phyloP scores from a whole-genome alignment of 2,888 invertebrate species.

The Tetragonula carbonaria region DNA sequence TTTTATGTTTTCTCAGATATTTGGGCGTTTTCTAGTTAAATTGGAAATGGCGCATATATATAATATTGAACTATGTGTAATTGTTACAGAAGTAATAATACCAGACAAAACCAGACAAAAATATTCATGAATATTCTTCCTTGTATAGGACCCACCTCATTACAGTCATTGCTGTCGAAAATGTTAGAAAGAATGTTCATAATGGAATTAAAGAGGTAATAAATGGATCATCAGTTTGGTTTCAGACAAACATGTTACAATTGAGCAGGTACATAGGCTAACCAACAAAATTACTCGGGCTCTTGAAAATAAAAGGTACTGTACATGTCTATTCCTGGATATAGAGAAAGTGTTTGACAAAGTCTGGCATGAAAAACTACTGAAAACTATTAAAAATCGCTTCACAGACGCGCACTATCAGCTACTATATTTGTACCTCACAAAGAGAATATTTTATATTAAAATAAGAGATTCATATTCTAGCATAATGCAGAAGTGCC shows the following conservation, averaged over 20 bases:
- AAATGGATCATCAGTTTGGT: constrained; percentile 60
- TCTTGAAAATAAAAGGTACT: constrained; percentile 56
- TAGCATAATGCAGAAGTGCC: neutral
- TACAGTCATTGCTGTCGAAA: too few relatives aligned
- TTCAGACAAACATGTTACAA: constrained; percentile 62
- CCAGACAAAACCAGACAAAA: too few relatives aligned
- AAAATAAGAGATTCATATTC: neutral
- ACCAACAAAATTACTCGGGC: constrained; percentile 40
- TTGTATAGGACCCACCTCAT: too few relatives aligned
- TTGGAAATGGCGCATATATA: too few relatives aligned
- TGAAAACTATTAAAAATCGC: constrained; percentile 47
- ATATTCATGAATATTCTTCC: too few relatives aligned
- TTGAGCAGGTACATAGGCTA: constrained; percentile 56
- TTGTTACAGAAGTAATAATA: too few relatives aligned
- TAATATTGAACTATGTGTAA: too few relatives aligned
- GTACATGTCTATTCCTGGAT: constrained; percentile 34
- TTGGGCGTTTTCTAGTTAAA: too few relatives aligned
- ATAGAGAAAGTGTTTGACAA: constrained; percentile 63
- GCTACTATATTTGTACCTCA: constrained; percentile 26
- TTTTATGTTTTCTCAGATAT: too few relatives aligned
- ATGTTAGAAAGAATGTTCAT: too few relatives aligned
- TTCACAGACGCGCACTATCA: constrained; percentile 23
- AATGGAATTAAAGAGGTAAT: too few relatives aligned
- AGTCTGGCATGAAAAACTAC: constrained; percentile 62
- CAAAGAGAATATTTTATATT: constrained; percentile 1